Base-by-base conservation (phyloP, 1,140 invertebrate species). In the Pogonomyrmex barbatus region DNA sequence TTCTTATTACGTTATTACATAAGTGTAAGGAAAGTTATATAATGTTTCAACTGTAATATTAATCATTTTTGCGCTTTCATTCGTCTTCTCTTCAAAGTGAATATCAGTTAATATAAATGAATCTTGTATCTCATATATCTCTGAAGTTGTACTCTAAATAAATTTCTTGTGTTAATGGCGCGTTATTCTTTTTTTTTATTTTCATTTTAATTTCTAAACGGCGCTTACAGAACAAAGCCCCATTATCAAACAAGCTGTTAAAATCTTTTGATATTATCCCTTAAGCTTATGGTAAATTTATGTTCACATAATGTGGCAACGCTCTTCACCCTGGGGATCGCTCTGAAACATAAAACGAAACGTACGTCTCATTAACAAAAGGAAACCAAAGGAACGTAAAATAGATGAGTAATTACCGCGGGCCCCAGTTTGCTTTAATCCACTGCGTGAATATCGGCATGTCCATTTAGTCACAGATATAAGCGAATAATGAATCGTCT, bases 231-330 rank as follows among this genome's bases (percentile, higher is more conserved):
- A 86, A 79, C 83, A 85, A 89, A 91, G 90, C 76, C 65, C 71
- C 79, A 88, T 88, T 89, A 90, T 85, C 68, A 89, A 88, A 85
- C 60, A 91, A 91, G 86, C 86, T 88, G 91, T 86, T 56, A 87
- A 83, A 87, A 86, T 83, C 24, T 86, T 68, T 87, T 36, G 67
- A 71, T 73, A 71, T 45, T 88, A 85, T 73, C 88, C 24, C 81
- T 92, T 90, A 89, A 90, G 65, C 82, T 88, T 87, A 88, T 68
- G 62, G 60, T 89, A 54, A 58, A 62, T 62, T 79, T 65, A 83
- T 54, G 85, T 91, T 96, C 95, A 97, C 96, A 97, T 97, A 89
- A 97, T 92, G 88, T 95, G 92, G 93, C 96, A 97, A 77, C 95
- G 95, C 87, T 96, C 96, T 75, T 96, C 95, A 58, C 95, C 95